A percentile compares a stretch with the other conserved stretches of the same genome.
These are phyloP conservation scores for Conus betulinus DNA, from an alignment of 1,140 invertebrate species.

Conservation along the genomic window DNA sequence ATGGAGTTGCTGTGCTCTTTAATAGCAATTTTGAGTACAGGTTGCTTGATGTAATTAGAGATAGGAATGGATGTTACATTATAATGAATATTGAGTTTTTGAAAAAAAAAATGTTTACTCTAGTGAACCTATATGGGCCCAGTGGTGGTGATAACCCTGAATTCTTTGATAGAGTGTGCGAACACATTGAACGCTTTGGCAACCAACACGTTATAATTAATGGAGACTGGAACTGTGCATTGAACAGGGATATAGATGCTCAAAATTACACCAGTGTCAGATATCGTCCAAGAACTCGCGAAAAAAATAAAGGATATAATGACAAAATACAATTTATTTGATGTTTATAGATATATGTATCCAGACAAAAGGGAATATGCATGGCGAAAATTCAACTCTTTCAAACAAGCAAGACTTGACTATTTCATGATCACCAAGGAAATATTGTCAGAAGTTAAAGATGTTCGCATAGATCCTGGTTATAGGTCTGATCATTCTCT, in stretches of 20 bases:
- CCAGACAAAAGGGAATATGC: background rate
- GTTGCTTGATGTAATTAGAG: background rate
- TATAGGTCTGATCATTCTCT: conserved; percentile 20
- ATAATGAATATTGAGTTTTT: background rate
- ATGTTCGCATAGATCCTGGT: background rate
- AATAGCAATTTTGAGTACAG: background rate
- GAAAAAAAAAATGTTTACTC: background rate
- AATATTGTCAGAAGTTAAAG: background rate
- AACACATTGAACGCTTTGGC: background rate
- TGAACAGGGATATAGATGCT: no score
- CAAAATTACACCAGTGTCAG: background rate
- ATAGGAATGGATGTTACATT: conserved; percentile 8
- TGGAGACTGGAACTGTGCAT: conserved; percentile 19
- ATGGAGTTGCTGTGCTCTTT: conserved; percentile 15
- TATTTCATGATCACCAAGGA: conserved; percentile 7
- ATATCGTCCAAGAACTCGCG: background rate
- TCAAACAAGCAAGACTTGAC: conserved; percentile 18
- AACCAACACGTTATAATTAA: background rate
- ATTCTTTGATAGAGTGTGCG: background rate
- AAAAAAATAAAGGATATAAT: background rate
- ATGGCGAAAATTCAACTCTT: conserved; percentile 5
- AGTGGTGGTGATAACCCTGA: background rate
- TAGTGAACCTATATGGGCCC: conserved; percentile 24
- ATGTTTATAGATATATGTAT: background rate
- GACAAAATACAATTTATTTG: background rate